phyloP scores from a whole-genome alignment of 2,888 invertebrate species.

The Isoperla grammatica region DNA sequence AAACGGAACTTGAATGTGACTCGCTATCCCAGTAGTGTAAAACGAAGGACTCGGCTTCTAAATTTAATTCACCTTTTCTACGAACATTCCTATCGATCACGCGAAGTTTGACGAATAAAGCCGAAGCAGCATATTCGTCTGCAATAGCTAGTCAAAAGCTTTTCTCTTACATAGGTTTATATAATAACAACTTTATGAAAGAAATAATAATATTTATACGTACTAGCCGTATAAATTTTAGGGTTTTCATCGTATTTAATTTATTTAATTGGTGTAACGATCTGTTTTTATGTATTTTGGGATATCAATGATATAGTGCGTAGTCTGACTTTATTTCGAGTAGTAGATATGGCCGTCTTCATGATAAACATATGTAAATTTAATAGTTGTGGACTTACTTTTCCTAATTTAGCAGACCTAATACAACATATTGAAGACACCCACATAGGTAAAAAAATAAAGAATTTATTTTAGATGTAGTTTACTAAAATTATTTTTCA shows the following conservation, averaged over 20 bases:
- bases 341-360: constrained; percentile 75
- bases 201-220: neutral
- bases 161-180: too few species aligned
- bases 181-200: too few species aligned
- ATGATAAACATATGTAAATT: constrained; percentile 86
- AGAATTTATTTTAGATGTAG: too few species aligned
- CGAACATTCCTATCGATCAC: constrained; percentile 2
- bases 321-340: neutral
- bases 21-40: constrained; percentile 10
- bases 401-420: constrained; percentile 72
- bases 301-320: neutral
- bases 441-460: constrained; percentile 68
- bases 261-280: neutral
- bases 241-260: neutral
- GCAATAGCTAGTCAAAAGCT: too few species aligned
- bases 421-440: constrained; percentile 85
- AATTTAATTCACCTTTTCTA: constrained; percentile 1
- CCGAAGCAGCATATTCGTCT: constrained; percentile 33
- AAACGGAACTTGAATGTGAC: constrained; percentile 11
- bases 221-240: too few species aligned
- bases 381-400: constrained; percentile 78
- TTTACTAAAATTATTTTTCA: too few species aligned
- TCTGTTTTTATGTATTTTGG: neutral
- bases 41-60: constrained; percentile 7
- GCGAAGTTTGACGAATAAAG: constrained; percentile 35